Conservation (phyloP, 53 echinoderm and acorn worm species). For the Temnopleurus reevesii region DNA sequence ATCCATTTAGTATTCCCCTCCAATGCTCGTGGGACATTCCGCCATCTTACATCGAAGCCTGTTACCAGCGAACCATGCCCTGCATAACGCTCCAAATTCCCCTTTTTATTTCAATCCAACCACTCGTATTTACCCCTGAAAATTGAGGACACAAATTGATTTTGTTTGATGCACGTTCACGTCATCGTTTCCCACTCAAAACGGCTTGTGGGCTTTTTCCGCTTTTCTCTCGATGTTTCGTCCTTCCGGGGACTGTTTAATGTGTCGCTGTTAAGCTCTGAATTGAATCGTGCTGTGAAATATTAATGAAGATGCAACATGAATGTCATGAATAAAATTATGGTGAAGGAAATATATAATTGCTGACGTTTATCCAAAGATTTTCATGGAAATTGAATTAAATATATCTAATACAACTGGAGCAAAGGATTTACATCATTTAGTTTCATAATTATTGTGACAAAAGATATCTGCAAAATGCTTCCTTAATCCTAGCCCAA, state of each 20-base stretch:
- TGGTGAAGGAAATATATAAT: too few relatives aligned
- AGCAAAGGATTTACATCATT: too few relatives aligned
- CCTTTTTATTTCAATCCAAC: conserved; percentile 17
- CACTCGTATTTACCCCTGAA: conserved; percentile 13
- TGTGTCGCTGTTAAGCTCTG: neutral
- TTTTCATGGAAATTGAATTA: too few relatives aligned
- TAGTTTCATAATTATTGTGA: too few relatives aligned
- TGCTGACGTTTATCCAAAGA: too few relatives aligned
- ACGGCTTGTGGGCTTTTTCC: neutral
- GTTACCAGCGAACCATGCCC: conserved; percentile 15
- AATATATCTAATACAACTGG: too few relatives aligned
- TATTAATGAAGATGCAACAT: neutral
- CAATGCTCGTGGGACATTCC: conserved; percentile 1
- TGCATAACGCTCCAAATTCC: neutral
- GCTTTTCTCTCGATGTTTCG: neutral
- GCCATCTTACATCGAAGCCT: neutral
- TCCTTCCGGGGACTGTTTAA: neutral
- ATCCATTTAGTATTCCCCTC: neutral
- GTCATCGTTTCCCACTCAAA: conserved; percentile 1
- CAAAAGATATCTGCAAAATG: too few relatives aligned
- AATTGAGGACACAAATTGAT: conserved; percentile 36
- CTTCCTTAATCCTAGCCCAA: too few relatives aligned
- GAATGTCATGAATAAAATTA: neutral
- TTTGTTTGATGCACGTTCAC: conserved; percentile 17
- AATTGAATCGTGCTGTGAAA: neutral